A percentile compares a stretch with the other conserved stretches of the same genome.
These are phyloP conservation scores for Stomatorhinus ivindoensis DNA, from an alignment of 2,113 vertebrate genomes.

Conservation along the genomic window DNA sequence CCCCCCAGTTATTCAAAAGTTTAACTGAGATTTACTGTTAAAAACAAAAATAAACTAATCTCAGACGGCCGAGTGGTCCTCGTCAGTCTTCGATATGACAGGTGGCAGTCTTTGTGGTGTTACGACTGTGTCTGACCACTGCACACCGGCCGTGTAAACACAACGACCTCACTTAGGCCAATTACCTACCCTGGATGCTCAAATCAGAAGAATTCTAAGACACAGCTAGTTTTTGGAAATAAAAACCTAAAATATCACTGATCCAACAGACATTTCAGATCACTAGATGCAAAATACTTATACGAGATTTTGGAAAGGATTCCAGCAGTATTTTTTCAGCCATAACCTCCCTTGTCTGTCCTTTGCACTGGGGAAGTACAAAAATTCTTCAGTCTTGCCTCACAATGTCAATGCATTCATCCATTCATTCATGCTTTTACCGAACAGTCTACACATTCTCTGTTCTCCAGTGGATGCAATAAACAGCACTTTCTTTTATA, in stretches of 20 bases:
- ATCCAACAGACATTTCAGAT: slow-evolving; percentile 13
- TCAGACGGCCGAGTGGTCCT: not conserved
- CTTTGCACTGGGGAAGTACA: slow-evolving; percentile 8
- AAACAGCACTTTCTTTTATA: slow-evolving; percentile 11
- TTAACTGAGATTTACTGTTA: not conserved
- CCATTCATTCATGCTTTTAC: slow-evolving; percentile 8
- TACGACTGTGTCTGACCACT: not conserved
- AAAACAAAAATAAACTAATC: not conserved
- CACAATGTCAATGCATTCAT: not conserved
- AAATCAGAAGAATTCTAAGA: slow-evolving; percentile 22
- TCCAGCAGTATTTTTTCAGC: not conserved
- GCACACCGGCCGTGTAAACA: slow-evolving; percentile 2
- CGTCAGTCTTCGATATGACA: not conserved
- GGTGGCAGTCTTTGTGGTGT: slow-evolving; percentile 3
- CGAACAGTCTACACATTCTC: slow-evolving; percentile 10
- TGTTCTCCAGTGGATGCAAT: slow-evolving; percentile 11
- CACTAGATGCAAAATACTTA: slow-evolving; percentile 12
- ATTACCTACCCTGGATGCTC: slow-evolving; percentile 19
- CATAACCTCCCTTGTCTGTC: not conserved
- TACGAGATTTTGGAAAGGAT: not conserved
- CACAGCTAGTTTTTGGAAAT: slow-evolving; percentile 17
- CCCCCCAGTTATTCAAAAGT: not conserved
- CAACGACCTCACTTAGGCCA: slow-evolving; percentile 6
- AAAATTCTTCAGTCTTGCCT: not conserved
- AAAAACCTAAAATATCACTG: slow-evolving; percentile 1